These are phyloP conservation scores for Araneus ventricosus DNA, from an alignment of 1,140 invertebrate genomes.

Conservation along the genomic window DNA sequence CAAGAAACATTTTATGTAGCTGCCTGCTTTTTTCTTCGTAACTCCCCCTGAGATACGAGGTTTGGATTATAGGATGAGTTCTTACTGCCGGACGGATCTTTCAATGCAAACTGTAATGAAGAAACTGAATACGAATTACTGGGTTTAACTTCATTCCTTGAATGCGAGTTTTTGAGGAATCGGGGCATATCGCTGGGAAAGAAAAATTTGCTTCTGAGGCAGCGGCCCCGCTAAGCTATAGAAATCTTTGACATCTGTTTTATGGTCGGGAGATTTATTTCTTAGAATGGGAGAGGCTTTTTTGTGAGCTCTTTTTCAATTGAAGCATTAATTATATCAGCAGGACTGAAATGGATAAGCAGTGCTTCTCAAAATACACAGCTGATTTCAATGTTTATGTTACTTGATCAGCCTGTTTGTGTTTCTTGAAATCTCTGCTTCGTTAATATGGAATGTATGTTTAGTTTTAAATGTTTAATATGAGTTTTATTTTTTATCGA, in stretches of 20 bases:
- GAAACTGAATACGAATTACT: conserved; percentile 40
- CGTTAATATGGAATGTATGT: too few species aligned
- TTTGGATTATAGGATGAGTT: conserved; percentile 1
- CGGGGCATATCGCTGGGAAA: neutral
- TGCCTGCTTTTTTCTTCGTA: neutral
- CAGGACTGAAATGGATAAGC: too few species aligned
- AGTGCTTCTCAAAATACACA: too few species aligned
- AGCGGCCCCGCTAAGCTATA: neutral
- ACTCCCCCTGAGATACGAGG: neutral
- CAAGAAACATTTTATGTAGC: conserved; percentile 53
- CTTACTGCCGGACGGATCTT: neutral
- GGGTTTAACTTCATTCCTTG: neutral
- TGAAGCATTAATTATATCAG: too few species aligned
- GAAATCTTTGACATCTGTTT: neutral
- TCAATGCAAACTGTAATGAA: conserved; percentile 31
- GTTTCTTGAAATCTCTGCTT: too few species aligned
- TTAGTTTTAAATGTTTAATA: too few species aligned
- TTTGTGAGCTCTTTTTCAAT: too few species aligned
- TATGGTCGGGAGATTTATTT: neutral
- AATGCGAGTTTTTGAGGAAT: neutral
- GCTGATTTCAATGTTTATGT: too few species aligned
- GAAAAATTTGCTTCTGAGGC: neutral
- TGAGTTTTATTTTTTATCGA: too few species aligned
- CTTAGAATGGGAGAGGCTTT: neutral
- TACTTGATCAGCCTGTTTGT: too few species aligned